A percentile compares a stretch with the other conserved stretches of the same genome.
These are phyloP conservation scores for Gasteruption jaculator DNA, from an alignment of 2,888 invertebrate species.

Conservation along the genomic window DNA sequence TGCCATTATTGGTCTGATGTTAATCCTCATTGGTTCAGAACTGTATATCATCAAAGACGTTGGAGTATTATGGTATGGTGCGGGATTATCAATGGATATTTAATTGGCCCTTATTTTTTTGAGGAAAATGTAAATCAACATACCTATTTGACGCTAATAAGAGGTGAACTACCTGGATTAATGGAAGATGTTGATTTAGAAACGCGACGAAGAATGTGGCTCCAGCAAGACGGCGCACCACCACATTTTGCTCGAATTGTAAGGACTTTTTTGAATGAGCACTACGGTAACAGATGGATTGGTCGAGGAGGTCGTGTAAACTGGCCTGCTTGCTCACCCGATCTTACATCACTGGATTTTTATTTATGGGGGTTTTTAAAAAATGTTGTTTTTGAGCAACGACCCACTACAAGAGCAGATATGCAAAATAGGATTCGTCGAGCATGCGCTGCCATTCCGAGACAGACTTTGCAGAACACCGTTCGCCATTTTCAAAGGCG, in stretches of 20 bases:
- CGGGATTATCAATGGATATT: slow-evolving; percentile 1
- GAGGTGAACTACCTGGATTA: slow-evolving; percentile 3
- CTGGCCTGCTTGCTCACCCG: slow-evolving; percentile 17
- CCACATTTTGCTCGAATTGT: slow-evolving; percentile 7
- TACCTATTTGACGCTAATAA: slow-evolving; percentile 5
- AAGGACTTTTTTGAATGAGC: slow-evolving; percentile 5
- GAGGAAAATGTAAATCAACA: neutral
- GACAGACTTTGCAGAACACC: neutral
- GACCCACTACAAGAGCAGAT: slow-evolving; percentile 14
- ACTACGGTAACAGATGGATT: slow-evolving; percentile 13
- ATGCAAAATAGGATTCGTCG: slow-evolving; percentile 12
- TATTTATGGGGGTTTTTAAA: slow-evolving; percentile 16
- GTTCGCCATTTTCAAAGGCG: slow-evolving; percentile 3
- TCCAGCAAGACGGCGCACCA: slow-evolving; percentile 12
- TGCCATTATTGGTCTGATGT: slow-evolving; percentile 8
- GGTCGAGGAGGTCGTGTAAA: slow-evolving; percentile 12
- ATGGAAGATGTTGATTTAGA: slow-evolving; percentile 9
- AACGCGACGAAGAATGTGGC: slow-evolving; percentile 8
- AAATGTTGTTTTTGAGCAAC: slow-evolving; percentile 10
- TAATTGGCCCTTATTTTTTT: slow-evolving; percentile 10
- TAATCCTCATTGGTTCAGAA: slow-evolving; percentile 9
- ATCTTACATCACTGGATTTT: slow-evolving; percentile 15
- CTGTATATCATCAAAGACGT: slow-evolving; percentile 3
- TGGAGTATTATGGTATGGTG: slow-evolving; percentile 6
- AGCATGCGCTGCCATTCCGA: slow-evolving; percentile 10